Conservation (phyloP, 35 echinoderm and acorn worm species). For the Ptychodera flava region DNA sequence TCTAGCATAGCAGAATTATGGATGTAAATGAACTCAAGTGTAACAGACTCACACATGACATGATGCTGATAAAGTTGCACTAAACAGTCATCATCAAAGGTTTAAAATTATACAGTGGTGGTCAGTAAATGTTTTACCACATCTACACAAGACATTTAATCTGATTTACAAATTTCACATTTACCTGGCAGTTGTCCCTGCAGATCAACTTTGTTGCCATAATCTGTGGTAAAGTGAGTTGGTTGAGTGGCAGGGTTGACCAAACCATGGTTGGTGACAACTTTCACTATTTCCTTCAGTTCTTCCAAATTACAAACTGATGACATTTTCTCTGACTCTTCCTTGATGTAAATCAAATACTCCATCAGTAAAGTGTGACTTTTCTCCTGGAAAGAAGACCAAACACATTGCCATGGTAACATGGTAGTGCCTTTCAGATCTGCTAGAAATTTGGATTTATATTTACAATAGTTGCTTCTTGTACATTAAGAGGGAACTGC, state of each 20-base stretch:
- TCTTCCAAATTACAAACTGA: constrained; percentile 5
- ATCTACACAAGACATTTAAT: too few relatives aligned
- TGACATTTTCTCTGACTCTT: constrained; percentile 12
- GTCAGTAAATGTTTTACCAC: too few relatives aligned
- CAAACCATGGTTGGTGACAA: constrained; percentile 31
- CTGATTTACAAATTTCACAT: too few relatives aligned
- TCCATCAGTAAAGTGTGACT: constrained; percentile 11
- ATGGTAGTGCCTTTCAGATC: background rate
- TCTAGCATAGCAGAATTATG: too few relatives aligned
- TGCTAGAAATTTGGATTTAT: background rate
- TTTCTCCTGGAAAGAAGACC: constrained; percentile 28
- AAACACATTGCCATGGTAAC: background rate
- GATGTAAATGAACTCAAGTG: too few relatives aligned
- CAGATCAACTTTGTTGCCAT: constrained; percentile 37
- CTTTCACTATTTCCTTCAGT: background rate
- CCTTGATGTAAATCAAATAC: constrained; percentile 51
- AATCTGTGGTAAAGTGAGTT: constrained; percentile 34
- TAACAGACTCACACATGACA: too few relatives aligned
- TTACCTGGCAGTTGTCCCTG: constrained; percentile 24
- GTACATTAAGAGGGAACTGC: background rate
- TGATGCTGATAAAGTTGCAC: too few relatives aligned
- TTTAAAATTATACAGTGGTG: too few relatives aligned
- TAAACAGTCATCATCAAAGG: too few relatives aligned
- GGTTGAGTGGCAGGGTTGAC: constrained; percentile 23
- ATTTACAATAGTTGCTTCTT: background rate